These are phyloP conservation scores for Struthidea cinerea DNA, from an alignment of 2,113 vertebrate genomes.

Conservation along the genomic window DNA sequence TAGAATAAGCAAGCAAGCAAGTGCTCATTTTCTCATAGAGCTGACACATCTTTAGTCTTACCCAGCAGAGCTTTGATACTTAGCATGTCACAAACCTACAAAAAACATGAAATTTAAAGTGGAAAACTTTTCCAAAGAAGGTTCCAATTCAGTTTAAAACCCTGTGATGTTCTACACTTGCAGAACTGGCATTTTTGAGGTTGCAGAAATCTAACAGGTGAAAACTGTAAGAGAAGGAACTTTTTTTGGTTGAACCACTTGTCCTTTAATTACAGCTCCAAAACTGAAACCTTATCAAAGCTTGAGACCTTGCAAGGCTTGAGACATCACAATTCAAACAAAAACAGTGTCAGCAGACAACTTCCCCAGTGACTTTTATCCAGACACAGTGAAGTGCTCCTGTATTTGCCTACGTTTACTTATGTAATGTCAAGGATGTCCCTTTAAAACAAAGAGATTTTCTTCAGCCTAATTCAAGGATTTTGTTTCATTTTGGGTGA, in stretches of 20 bases:
- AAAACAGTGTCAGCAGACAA: background rate
- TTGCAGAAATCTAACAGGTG: background rate
- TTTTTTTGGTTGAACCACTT: background rate
- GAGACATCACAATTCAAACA: background rate
- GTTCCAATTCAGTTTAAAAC: background rate
- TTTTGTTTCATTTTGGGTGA: background rate
- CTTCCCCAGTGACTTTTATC: background rate
- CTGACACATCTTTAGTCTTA: background rate
- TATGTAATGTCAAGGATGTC: background rate
- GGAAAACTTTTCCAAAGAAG: background rate
- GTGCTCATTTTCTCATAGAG: background rate
- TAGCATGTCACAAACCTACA: background rate
- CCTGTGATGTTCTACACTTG: background rate
- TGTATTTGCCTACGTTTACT: background rate
- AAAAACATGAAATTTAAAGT: background rate
- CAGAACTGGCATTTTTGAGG: background rate
- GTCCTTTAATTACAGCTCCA: background rate
- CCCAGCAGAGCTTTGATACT: background rate
- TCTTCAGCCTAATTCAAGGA: background rate
- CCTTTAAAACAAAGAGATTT: background rate
- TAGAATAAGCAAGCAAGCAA: conserved; percentile 1
- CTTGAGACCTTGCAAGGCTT: background rate
- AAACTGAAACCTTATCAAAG: background rate
- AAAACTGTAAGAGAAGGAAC: background rate
- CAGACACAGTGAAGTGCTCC: background rate